Percentiles rank a stretch among this genome's conserved stretches.
These are phyloP conservation scores for Pycnomerus fuliginosus DNA, from an alignment of 2,888 invertebrate genomes.

Conservation along the genomic window DNA sequence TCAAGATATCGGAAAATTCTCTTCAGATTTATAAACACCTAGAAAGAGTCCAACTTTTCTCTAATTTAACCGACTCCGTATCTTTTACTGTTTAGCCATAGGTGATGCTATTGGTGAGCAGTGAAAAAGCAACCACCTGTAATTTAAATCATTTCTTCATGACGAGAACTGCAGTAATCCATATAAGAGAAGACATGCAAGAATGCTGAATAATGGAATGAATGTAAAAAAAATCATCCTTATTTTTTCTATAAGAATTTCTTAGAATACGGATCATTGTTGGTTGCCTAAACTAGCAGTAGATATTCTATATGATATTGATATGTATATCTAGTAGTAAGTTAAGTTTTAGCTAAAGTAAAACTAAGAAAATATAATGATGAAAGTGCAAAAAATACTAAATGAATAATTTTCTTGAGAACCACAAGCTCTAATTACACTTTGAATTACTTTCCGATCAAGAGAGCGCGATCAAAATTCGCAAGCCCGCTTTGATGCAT, in stretches of 20 bases:
- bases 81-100: not conserved
- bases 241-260: not conserved
- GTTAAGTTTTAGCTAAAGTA: constrained; percentile 1
- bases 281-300: not conserved
- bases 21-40: too few relatives aligned
- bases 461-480: constrained; percentile 2
- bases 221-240: not conserved
- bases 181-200: not conserved
- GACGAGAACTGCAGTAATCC: not conserved
- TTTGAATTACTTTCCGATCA: constrained; percentile 8
- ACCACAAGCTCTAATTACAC: not conserved
- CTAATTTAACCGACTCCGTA: too few relatives aligned
- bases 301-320: not conserved
- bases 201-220: not conserved
- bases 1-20: too few relatives aligned
- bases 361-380: constrained; percentile 1
- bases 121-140: not conserved
- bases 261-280: not conserved
- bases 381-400: not conserved
- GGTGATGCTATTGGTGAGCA: not conserved
- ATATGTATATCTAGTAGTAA: constrained; percentile 1
- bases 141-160: not conserved
- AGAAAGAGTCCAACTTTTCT: too few relatives aligned
- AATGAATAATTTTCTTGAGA: not conserved
- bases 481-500: not conserved